A percentile compares a stretch with the other conserved stretches of the same genome.
Evolutionary conservation across 2,888 invertebrate genomes (phyloP).

Genomic region (Habrosyne pyritoides): DNA sequence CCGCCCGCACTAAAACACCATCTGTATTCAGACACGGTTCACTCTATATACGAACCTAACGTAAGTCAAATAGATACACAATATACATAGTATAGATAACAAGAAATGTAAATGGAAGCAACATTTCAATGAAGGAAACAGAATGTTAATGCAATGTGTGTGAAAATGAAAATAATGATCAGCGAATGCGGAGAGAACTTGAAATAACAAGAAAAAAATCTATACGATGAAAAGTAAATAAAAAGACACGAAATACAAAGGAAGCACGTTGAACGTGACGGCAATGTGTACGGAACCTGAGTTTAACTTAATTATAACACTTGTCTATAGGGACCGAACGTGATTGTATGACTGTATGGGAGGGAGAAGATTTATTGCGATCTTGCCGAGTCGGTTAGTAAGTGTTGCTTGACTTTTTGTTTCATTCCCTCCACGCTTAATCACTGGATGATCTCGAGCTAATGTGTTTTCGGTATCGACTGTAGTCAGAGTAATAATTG

Average conservation of each 20-base stretch:
- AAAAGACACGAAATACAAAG: constrained; percentile 6
- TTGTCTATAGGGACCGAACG: constrained; percentile 67
- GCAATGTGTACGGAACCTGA: constrained; percentile 52
- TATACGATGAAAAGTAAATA: constrained; percentile 9
- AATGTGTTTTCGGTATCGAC: constrained; percentile 68
- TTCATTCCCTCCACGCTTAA: constrained; percentile 71
- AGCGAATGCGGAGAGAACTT: background rate
- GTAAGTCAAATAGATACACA: constrained; percentile 19
- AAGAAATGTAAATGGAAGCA: constrained; percentile 12
- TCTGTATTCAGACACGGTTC: constrained; percentile 67
- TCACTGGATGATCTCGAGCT: constrained; percentile 72
- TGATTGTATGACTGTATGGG: constrained; percentile 67
- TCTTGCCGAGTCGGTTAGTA: constrained; percentile 73
- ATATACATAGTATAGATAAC: no score
- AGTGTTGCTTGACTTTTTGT: constrained; percentile 73
- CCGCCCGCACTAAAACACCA: constrained; percentile 70
- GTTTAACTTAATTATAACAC: constrained; percentile 80
- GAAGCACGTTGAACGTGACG: constrained; percentile 18
- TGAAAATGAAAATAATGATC: constrained; percentile 3
- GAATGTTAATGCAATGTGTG: background rate
- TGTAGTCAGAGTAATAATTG: constrained; percentile 46
- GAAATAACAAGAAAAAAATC: constrained; percentile 1
- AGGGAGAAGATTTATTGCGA: constrained; percentile 76
- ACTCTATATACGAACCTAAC: constrained; percentile 46
- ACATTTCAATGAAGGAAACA: constrained; percentile 5